Percentiles rank a stretch among this genome's conserved stretches.
Evolutionary conservation across 2,113 vertebrate genomes (phyloP).

Genomic region (Dermatemys mawii): DNA sequence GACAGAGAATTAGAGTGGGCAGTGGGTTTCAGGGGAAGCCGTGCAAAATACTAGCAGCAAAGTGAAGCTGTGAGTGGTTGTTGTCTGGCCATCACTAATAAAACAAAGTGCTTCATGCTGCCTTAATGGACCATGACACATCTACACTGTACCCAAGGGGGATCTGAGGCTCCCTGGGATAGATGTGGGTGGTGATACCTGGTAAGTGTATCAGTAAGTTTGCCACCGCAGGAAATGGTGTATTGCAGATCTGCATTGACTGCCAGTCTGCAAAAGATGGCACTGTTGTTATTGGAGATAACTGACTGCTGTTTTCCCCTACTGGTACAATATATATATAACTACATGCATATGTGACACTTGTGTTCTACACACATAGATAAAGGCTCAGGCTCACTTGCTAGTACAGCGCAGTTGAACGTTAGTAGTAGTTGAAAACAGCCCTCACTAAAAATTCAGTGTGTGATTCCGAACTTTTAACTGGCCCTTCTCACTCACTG

Average conservation of each 20-base stretch:
- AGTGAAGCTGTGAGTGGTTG: rapidly evolving
- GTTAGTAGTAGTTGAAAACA: background rate
- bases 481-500: background rate
- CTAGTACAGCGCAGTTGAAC: background rate
- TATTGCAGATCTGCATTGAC: background rate
- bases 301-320: rapidly evolving
- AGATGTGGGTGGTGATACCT: background rate
- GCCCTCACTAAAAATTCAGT: background rate
- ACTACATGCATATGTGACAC: no score
- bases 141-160: rapidly evolving
- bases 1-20: rapidly evolving
- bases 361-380: background rate
- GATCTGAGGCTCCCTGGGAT: background rate
- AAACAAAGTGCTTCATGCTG: background rate
- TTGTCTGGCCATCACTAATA: rapidly evolving
- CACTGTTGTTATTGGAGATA: rapidly evolving
- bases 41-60: rapidly evolving
- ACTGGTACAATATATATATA: background rate
- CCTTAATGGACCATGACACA: rapidly evolving
- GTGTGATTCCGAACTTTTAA: background rate
- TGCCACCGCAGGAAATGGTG: background rate
- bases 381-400: no score
- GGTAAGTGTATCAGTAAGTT: rapidly evolving
- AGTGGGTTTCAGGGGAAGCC: rapidly evolving
- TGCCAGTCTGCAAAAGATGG: rapidly evolving